Base-by-base conservation (phyloP, 2,113 vertebrate species). In the Prunella himalayana region DNA sequence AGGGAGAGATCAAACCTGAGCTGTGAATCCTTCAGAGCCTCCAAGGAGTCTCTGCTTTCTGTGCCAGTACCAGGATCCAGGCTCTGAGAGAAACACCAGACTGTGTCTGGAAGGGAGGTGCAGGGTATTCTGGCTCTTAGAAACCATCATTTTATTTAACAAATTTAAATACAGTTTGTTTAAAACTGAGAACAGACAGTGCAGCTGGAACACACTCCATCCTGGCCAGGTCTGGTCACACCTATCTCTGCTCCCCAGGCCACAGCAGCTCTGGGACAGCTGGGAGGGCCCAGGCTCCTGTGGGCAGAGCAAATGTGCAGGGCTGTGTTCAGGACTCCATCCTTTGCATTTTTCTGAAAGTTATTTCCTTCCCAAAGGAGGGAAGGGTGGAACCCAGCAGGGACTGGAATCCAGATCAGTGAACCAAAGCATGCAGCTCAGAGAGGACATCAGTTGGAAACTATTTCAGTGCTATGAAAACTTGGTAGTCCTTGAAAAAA, bases 81-180 rank as follows among this genome's bases (percentile, higher is more conserved):
- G 61, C 80, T 91, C 20, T 9, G 73, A 53, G 51, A 68, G 77
- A 66, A 77, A 37, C 69, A 70, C 59, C 72, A 65, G 61, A 7
- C 80, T 64, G 81, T 57, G 88, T 91, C 81, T 82, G 37, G 21
- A 61, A 96, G 0, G 69, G 84, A 97, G 71, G 14, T 91, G 69
- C 81, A 15, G 90, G 96, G 53, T 84, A 79, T 98, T 83, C 93
- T 92, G 95, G 90, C 94, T 97, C 96, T 98, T 98, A 98, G 97
- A 98, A 98, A 98, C 87, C 95, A 91, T 97, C 83, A 51, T 97
- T 98, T 97, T 72, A 95, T 97, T 97, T 89, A 97, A 97, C 96
- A 97, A 98, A 98, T 97, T 88, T 95, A 95, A 98, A 96, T 96
- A 98, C 97, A 97, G 95, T 97, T 97, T 94, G 95, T 96, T 98